Evolutionary conservation across 2,888 invertebrate species (phyloP).

Genomic region (Sepioteuthis lessoniana): DNA sequence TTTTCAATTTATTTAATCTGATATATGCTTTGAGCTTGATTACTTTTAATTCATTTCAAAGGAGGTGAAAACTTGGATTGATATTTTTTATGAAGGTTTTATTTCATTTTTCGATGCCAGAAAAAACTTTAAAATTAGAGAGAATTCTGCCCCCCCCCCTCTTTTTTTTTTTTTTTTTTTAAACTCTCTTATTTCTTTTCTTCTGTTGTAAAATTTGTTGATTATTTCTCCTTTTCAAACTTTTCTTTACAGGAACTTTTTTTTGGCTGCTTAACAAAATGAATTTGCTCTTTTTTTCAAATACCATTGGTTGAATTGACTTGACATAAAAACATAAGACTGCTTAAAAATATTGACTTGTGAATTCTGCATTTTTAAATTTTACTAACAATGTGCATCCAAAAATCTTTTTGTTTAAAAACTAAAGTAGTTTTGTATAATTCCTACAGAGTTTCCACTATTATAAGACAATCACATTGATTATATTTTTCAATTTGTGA

Average conservation of each 20-base stretch:
- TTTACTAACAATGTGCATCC: background rate
- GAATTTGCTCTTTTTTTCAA: background rate
- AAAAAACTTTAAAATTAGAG: background rate
- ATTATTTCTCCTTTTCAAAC: background rate
- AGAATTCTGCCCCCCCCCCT: background rate
- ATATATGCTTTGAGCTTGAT: background rate
- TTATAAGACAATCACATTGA: background rate
- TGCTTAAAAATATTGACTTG: background rate
- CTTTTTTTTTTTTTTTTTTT: background rate
- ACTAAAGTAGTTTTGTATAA: background rate
- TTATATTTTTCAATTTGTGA: background rate
- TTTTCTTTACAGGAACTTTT: background rate
- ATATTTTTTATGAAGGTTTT: background rate
- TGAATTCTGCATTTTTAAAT: background rate
- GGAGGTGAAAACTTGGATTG: background rate
- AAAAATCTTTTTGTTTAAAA: background rate
- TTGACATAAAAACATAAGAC: background rate
- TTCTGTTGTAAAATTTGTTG: background rate
- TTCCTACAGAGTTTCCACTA: constrained; percentile 23
- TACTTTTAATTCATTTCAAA: background rate
- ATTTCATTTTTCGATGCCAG: background rate
- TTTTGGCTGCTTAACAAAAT: background rate
- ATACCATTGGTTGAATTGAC: constrained; percentile 33
- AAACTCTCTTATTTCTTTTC: background rate
- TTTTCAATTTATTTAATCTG: background rate